phyloP scores from a whole-genome alignment of 2,888 invertebrate species.

The Prenolepis imparis region DNA sequence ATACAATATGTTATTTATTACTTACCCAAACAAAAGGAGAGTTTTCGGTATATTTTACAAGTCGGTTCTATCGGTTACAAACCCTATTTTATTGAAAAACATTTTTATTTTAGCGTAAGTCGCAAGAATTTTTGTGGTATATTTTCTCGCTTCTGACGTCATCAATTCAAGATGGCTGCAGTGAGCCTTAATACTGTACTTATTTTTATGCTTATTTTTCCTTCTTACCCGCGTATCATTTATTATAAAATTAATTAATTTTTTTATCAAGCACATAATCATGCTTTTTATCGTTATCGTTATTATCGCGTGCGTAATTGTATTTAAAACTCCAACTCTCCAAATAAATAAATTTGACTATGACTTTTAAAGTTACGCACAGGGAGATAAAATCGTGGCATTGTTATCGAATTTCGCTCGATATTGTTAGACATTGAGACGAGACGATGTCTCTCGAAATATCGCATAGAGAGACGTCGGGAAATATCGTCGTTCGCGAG shows the following conservation, averaged over 20 bases:
- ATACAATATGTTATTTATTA: too few species aligned
- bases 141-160: too few species aligned
- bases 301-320: not conserved
- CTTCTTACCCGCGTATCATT: not conserved
- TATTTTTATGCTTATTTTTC: not conserved
- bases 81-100: too few species aligned
- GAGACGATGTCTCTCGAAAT: conserved; percentile 61
- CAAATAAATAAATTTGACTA: not conserved
- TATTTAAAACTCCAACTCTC: not conserved
- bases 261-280: not conserved
- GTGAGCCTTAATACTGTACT: not conserved
- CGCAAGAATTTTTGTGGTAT: too few species aligned
- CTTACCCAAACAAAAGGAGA: too few species aligned
- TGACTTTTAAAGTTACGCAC: not conserved
- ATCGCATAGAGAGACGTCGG: conserved; percentile 51
- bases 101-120: too few species aligned
- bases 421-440: conserved; percentile 23
- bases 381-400: not conserved
- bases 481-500: conserved; percentile 53
- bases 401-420: conserved; percentile 6
- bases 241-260: not conserved
- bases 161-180: too few species aligned
- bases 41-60: too few species aligned
- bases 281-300: not conserved
- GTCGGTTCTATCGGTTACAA: too few species aligned